Evolutionary conservation across 2,113 vertebrate genomes (phyloP), one percentile per base, ranked within the genome.

Genomic region (Tragulus kanchil): DNA sequence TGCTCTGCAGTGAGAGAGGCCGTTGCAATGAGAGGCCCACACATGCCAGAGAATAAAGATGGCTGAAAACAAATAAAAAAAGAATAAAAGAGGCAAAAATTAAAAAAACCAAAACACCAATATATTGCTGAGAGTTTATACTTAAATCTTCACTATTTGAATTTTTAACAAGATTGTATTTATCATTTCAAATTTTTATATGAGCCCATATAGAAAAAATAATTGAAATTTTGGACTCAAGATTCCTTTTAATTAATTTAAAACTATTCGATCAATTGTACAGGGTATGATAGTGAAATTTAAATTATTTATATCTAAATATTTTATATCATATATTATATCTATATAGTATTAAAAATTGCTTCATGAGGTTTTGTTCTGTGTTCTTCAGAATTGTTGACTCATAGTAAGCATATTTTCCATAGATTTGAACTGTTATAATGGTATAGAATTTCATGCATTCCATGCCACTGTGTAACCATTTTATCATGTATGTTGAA

Each of bases 321-420:
- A 36, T 36, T 36, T 36, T 36, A 36, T 36, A 75, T 86, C 42
- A 10, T 83, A 15, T 78, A 89, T 89, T 91, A n/a, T 84, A 28
- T 85, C 52, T 73, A 3, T 78, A 64, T 81, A 93, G 31, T 93
- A 25, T 50, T 93, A 84, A 89, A 89, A 95, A 42, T 83, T 89
- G n/a, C 23, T 23, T 54, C 59, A 56, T 31, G 14, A 62, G 52
- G 85, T 65, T 93, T 92, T 83, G n/a, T 81, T 92, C 14, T 89
- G 8, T 61, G 13, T 95, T 54, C 54, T 64, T 73, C 13, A 56
- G 17, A 82, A 5, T 31, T 90, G 67, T 97, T 92, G 67, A 26
- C 48, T 77, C 16, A 58, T 31, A 82, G 5, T 88, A 83, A 89
- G 26, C 54, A 88, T 36, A 65, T 50, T 86, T 92, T 64, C 21